Percentiles rank a stretch among this genome's conserved stretches.
Evolutionary conservation across 37 sponge, comb jelly and placozoan genomes (phyloP).

Genomic region (Hormiphora californensis): DNA sequence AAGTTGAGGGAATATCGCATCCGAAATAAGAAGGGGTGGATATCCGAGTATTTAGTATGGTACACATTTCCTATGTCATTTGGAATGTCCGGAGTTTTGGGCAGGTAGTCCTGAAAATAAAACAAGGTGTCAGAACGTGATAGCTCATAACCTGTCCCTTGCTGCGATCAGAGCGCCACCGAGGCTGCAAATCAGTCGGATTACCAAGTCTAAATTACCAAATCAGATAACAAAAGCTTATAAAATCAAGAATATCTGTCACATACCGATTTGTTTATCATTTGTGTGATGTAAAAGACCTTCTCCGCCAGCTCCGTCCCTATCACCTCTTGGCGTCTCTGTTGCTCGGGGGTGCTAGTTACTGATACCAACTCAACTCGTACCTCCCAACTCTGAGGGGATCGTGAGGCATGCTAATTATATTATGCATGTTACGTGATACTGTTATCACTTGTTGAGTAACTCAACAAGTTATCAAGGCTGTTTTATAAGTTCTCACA

Average conservation of each 20-base stretch:
- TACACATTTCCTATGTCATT: constrained; percentile 72
- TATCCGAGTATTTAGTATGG: constrained; percentile 65
- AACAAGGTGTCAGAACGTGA: no score
- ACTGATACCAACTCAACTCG: constrained; percentile 27
- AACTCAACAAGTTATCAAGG: no score
- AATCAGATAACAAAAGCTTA: no score
- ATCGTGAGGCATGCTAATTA: no score
- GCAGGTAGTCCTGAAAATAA: constrained; percentile 65
- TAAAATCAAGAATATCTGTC: neutral
- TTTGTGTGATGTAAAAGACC: constrained; percentile 43
- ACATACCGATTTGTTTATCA: constrained; percentile 35
- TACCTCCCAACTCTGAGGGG: constrained; percentile 19
- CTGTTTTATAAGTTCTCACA: no score
- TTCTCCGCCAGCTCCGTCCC: constrained; percentile 40
- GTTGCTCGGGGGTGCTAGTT: constrained; percentile 39
- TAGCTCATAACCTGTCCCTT: no score
- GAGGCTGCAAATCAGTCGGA: no score
- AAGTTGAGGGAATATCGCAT: constrained; percentile 21
- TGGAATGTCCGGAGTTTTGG: constrained; percentile 64
- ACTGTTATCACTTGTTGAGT: no score
- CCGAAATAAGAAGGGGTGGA: constrained; percentile 77
- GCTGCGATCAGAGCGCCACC: no score
- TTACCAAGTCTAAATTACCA: no score
- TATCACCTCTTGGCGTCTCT: constrained; percentile 17
- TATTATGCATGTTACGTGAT: no score